phyloP scores from a whole-genome alignment of 2,888 invertebrate species.

The Lithophane leautieri region DNA sequence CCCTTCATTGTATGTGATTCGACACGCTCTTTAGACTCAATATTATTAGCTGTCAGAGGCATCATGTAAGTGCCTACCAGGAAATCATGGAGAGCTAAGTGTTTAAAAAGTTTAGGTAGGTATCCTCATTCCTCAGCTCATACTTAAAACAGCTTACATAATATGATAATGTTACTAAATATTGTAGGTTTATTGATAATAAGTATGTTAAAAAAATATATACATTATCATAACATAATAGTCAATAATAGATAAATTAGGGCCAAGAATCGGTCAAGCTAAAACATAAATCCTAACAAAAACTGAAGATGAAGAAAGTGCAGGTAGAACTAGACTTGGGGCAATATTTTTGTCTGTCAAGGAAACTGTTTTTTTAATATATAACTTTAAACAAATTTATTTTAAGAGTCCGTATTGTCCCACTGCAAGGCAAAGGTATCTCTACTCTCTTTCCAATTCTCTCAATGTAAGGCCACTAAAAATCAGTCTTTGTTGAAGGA shows the following conservation, averaged over 20 bases:
- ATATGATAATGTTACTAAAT: neutral
- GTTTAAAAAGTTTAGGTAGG: neutral
- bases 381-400: neutral
- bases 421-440: neutral
- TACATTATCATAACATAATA: neutral
- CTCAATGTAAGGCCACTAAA: neutral
- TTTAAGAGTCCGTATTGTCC: neutral
- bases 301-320: neutral
- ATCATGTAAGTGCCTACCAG: neutral
- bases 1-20: too few species aligned
- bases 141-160: neutral
- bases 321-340: neutral
- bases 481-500: neutral
- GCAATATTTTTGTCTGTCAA: neutral
- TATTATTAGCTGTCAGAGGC: neutral
- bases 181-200: neutral
- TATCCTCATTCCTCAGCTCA: neutral
- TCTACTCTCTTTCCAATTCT: neutral
- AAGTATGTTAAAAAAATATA: neutral
- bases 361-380: neutral
- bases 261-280: neutral
- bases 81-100: neutral
- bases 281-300: neutral
- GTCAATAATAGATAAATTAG: neutral
- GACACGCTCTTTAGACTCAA: slow-evolving; percentile 4